phyloP scores from a whole-genome alignment of 92 coral and sea anemone genomes.

The Blastomussa wellsi region DNA sequence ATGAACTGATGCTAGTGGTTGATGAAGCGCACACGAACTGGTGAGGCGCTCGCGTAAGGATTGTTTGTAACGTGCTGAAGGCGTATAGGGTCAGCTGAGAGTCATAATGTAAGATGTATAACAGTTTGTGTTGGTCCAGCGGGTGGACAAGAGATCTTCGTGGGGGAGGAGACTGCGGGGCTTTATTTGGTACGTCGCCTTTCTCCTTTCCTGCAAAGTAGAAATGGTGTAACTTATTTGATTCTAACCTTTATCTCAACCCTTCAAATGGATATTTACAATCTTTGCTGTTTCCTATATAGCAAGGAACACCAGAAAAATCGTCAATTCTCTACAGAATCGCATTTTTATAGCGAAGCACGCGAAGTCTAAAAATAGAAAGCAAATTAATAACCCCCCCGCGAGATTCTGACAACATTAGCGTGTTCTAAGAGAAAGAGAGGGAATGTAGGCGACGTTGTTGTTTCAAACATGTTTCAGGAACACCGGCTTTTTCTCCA shows the following conservation, averaged over 20 bases:
- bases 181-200: neutral
- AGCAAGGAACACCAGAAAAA: neutral
- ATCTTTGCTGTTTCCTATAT: neutral
- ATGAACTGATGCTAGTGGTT: conserved; percentile 89
- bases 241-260: neutral
- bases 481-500: too few species aligned
- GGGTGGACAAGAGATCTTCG: conserved; percentile 64
- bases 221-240: neutral
- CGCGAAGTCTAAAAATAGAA: too few species aligned
- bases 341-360: too few species aligned
- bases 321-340: too few species aligned
- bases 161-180: conserved; percentile 38
- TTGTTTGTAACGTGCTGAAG: conserved; percentile 75
- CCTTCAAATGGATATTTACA: neutral
- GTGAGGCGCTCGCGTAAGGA: conserved; percentile 84
- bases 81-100: conserved; percentile 93
- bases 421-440: too few species aligned
- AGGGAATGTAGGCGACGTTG: too few species aligned
- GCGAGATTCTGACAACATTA: too few species aligned
- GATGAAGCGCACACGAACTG: conserved; percentile 98
- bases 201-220: conserved; percentile 14
- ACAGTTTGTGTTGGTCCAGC: conserved; percentile 91
- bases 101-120: conserved; percentile 87
- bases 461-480: too few species aligned
- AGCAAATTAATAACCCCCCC: too few species aligned